phyloP scores from a whole-genome alignment of 1,140 invertebrate genomes.

The Scylla paramamosain region DNA sequence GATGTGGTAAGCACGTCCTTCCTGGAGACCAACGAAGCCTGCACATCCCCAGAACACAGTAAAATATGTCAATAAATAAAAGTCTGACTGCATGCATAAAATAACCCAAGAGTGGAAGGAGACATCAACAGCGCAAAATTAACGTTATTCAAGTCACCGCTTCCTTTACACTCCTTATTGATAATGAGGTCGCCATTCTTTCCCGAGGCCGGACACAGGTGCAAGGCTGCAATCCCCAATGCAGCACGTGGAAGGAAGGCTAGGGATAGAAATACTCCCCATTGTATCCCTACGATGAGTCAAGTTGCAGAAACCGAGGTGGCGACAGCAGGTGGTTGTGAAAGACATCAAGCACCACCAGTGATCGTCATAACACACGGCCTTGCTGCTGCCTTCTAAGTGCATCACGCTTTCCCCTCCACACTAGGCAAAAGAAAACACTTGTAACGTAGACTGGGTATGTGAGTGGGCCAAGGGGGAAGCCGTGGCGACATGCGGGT shows the following conservation, averaged over 20 bases:
- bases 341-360: neutral
- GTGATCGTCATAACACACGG: neutral
- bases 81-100: too few species aligned
- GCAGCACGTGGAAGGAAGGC: neutral
- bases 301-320: neutral
- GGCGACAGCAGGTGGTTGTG: neutral
- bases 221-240: neutral
- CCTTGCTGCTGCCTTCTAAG: neutral
- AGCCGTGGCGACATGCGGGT: neutral
- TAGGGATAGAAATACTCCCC: neutral
- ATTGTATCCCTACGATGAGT: neutral
- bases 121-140: too few species aligned
- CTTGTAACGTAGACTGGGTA: neutral
- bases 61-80: too few species aligned
- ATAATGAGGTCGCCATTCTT: neutral
- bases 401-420: neutral
- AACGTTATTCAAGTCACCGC: too few species aligned
- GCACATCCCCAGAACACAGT: too few species aligned
- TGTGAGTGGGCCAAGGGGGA: neutral
- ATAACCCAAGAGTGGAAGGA: too few species aligned
- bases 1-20: too few species aligned
- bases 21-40: too few species aligned
- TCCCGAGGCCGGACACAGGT: neutral
- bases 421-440: neutral
- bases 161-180: too few species aligned